Conservation (phyloP, 2,888 invertebrate species). For the Conchocele bisecta region DNA sequence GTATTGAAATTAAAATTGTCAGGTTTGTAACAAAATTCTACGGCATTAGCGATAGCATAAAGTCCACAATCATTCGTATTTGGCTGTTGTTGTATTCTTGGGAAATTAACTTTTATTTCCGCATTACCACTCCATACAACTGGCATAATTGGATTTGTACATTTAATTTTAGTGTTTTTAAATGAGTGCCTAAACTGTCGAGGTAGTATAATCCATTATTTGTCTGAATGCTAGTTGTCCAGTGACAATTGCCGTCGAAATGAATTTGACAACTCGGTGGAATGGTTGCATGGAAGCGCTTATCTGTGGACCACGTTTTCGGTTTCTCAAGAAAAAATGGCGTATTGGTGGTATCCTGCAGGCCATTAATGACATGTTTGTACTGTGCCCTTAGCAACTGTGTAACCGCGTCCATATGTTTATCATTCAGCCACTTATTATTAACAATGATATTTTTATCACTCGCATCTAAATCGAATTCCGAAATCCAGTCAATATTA, state of each 20-base stretch:
- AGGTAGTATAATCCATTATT: background rate
- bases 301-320: background rate
- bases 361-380: background rate
- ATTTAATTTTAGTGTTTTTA: background rate
- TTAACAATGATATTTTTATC: background rate
- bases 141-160: constrained; percentile 4
- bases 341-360: background rate
- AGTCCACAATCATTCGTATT: constrained; percentile 2
- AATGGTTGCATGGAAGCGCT: background rate
- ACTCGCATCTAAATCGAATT: no score
- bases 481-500: no score
- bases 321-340: background rate
- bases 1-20: background rate
- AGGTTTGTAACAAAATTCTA: background rate
- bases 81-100: constrained; percentile 1
- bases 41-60: background rate
- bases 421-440: constrained; percentile 8
- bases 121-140: background rate
- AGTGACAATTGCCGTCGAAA: constrained; percentile 1
- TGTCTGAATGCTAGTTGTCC: constrained; percentile 1
- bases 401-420: constrained; percentile 3
- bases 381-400: background rate
- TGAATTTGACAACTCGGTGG: background rate
- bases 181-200: constrained; percentile 4
- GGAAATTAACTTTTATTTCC: background rate